These are phyloP conservation scores for Phalloptychus januarius DNA, from an alignment of 2,797 vertebrate species.

Conservation along the genomic window DNA sequence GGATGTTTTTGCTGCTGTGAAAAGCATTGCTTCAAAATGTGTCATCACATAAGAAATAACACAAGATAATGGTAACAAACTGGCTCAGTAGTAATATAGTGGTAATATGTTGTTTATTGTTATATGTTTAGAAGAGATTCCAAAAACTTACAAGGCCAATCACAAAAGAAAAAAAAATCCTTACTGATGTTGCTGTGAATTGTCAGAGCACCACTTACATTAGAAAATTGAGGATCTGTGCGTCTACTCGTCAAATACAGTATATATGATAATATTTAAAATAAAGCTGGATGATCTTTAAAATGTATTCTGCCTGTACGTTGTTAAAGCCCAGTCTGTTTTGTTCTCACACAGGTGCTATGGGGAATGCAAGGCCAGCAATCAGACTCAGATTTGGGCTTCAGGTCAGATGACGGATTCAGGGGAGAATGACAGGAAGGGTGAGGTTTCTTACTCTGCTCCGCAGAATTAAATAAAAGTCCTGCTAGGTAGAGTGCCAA, in stretches of 20 bases:
- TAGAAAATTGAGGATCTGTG: not conserved
- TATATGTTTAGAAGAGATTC: not conserved
- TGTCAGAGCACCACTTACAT: not conserved
- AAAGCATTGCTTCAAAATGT: not conserved
- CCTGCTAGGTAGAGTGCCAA: conserved; percentile 57
- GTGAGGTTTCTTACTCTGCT: conserved; percentile 64
- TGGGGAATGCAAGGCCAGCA: conserved; percentile 45
- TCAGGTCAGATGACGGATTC: conserved; percentile 57
- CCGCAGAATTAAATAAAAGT: conserved; percentile 69
- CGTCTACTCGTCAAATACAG: not conserved
- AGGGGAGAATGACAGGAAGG: conserved; percentile 76
- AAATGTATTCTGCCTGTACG: not conserved
- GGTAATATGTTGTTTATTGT: not conserved
- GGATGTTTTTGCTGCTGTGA: not conserved
- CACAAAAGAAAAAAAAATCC: not conserved
- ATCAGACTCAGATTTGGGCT: conserved; percentile 45
- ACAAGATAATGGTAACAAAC: not conserved
- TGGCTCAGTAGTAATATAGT: not conserved
- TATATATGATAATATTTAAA: not conserved
- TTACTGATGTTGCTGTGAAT: not conserved
- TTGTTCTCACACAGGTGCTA: conserved; percentile 37
- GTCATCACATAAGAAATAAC: not conserved
- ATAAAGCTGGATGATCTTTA: not conserved
- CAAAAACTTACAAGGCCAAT: not conserved
- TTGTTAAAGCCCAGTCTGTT: conserved; percentile 16